Conservation (phyloP, 2,797 vertebrate species). For the Heterohyrax brucei region DNA sequence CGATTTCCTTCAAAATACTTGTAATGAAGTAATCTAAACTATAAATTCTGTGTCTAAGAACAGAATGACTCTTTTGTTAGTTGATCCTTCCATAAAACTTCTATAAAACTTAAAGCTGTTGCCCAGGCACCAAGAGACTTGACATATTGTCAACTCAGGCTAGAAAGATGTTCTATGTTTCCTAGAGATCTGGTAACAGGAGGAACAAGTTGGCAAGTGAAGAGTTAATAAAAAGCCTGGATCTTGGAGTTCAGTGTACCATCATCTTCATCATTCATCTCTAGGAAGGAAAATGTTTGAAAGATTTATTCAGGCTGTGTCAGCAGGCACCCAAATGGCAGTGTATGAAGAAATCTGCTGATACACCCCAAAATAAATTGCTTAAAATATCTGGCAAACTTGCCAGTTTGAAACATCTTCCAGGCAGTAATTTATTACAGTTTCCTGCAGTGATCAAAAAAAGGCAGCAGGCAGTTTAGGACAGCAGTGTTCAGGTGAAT, state of each 20-base stretch:
- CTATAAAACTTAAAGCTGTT: slow-evolving; percentile 72
- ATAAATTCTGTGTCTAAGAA: slow-evolving; percentile 59
- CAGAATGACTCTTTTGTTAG: slow-evolving; percentile 50
- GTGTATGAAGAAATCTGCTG: slow-evolving; percentile 83
- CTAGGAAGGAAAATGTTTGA: slow-evolving; percentile 81
- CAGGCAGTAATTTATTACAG: slow-evolving; percentile 84
- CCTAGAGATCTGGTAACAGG: not conserved
- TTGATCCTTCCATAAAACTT: slow-evolving; percentile 70
- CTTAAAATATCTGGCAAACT: slow-evolving; percentile 87
- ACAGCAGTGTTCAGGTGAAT: slow-evolving; percentile 72
- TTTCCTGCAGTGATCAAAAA: slow-evolving; percentile 74
- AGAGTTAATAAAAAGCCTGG: slow-evolving; percentile 75
- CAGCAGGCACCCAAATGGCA: slow-evolving; percentile 86
- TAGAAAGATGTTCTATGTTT: slow-evolving; percentile 41
- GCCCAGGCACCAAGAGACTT: slow-evolving; percentile 32
- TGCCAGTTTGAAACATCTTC: slow-evolving; percentile 83
- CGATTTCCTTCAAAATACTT: slow-evolving; percentile 48
- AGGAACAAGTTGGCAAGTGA: slow-evolving; percentile 62
- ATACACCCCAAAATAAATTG: slow-evolving; percentile 85
- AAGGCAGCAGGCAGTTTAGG: slow-evolving; percentile 57
- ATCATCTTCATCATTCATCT: slow-evolving; percentile 77
- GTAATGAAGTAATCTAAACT: slow-evolving; percentile 69
- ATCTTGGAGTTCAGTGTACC: slow-evolving; percentile 62
- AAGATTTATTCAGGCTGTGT: slow-evolving; percentile 85
- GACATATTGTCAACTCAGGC: slow-evolving; percentile 53